Percentiles rank a stretch among this genome's conserved stretches.
Conservation (phyloP, 1,140 invertebrate genomes). For the Musca vetustissima region DNA sequence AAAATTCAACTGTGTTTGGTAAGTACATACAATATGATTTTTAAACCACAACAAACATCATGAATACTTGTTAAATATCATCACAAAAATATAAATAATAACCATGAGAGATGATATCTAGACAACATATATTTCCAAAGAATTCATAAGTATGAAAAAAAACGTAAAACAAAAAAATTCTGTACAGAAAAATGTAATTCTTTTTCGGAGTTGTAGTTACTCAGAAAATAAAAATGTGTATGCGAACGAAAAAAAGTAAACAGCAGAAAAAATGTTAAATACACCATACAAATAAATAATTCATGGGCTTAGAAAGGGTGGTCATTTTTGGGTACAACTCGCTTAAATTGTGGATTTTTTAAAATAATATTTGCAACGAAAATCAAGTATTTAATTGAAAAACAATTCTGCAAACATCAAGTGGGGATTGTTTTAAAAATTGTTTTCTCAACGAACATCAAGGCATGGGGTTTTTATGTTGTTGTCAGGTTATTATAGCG, state of each 20-base stretch:
- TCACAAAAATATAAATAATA: conserved; percentile 22
- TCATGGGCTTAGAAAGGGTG: neutral
- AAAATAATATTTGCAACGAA: too few species aligned
- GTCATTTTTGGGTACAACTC: too few species aligned
- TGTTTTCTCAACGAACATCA: too few species aligned
- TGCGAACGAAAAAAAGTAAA: neutral
- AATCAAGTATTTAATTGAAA: too few species aligned
- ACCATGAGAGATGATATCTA: conserved; percentile 20
- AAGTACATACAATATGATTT: neutral
- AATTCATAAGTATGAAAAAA: neutral
- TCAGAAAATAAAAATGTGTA: neutral
- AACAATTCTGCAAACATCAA: too few species aligned
- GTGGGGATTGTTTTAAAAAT: too few species aligned
- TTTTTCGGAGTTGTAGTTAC: neutral
- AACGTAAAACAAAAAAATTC: neutral
- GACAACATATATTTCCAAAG: neutral
- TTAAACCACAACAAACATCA: neutral
- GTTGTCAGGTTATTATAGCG: too few species aligned
- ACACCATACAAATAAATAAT: conserved; percentile 16
- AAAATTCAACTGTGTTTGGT: neutral
- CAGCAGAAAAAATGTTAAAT: conserved; percentile 2
- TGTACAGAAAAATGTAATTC: neutral
- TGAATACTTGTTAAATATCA: conserved; percentile 20
- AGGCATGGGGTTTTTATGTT: too few species aligned
- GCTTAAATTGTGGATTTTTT: too few species aligned